phyloP scores from a whole-genome alignment of 2,888 invertebrate species.

The Drosophila incognita region DNA sequence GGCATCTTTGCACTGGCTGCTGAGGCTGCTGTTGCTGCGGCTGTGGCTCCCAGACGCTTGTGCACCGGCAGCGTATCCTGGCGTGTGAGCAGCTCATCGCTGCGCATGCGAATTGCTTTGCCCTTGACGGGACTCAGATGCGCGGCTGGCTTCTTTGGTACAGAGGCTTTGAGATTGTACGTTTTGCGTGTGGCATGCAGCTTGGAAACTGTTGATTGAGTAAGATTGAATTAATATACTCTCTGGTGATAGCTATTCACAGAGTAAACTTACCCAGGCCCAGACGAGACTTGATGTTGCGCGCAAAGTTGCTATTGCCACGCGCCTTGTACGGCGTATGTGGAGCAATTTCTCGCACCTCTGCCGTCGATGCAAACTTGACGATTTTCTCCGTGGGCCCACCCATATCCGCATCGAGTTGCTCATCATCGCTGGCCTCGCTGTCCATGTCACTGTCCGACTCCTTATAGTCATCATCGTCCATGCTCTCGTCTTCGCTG shows the following conservation, averaged over 20 bases:
- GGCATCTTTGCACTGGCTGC: not conserved
- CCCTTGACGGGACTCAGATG: conserved; percentile 74
- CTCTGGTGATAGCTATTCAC: too few species aligned
- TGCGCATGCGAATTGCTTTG: conserved; percentile 81
- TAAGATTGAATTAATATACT: not conserved
- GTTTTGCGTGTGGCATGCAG: conserved; percentile 82
- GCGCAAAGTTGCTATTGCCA: conserved; percentile 59
- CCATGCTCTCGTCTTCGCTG: conserved; percentile 67
- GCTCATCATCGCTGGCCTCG: conserved; percentile 25
- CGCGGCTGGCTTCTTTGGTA: conserved; percentile 57
- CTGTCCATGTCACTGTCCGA: conserved; percentile 61
- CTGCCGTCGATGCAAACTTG: conserved; percentile 84
- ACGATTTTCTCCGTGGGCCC: conserved; percentile 82
- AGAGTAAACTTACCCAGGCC: conserved; percentile 60
- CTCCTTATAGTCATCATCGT: conserved; percentile 57
- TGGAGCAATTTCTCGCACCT: conserved; percentile 84
- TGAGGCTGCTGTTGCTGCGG: conserved; percentile 8
- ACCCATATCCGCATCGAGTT: conserved; percentile 48
- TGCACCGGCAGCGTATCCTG: conserved; percentile 79
- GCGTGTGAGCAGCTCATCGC: conserved; percentile 80
- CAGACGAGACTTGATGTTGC: conserved; percentile 76
- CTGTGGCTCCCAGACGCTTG: conserved; percentile 75
- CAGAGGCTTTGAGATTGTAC: conserved; percentile 80
- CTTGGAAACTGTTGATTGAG: conserved; percentile 64
- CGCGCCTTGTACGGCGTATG: conserved; percentile 51